phyloP scores from a whole-genome alignment of 1,140 invertebrate species.

The Physella acuta region DNA sequence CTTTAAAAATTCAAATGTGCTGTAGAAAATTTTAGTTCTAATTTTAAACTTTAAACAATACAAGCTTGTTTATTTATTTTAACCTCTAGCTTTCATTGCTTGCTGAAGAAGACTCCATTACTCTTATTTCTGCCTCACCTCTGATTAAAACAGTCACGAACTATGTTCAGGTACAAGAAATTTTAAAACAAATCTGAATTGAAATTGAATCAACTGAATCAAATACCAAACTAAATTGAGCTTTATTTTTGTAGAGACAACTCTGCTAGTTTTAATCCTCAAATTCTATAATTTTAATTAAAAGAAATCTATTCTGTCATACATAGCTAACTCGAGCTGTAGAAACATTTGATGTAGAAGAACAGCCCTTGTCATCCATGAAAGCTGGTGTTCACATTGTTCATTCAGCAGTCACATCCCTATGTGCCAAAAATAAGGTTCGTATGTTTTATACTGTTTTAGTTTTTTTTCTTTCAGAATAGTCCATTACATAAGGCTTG shows the following conservation, averaged over 20 bases:
- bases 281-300: too few relatives aligned
- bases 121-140: conserved; percentile 80
- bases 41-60: not conserved
- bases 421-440: conserved; percentile 59
- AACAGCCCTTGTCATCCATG: conserved; percentile 68
- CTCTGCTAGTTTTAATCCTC: too few relatives aligned
- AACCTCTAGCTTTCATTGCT: conserved; percentile 67
- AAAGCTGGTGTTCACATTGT: conserved; percentile 63
- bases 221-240: too few relatives aligned
- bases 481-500: too few relatives aligned
- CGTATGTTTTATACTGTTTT: too few relatives aligned
- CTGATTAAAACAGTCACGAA: conserved; percentile 87
- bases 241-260: too few relatives aligned
- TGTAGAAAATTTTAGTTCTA: not conserved
- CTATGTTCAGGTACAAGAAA: conserved; percentile 65
- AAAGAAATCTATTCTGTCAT: too few relatives aligned
- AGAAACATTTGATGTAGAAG: conserved; percentile 82
- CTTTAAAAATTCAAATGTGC: too few relatives aligned
- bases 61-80: not conserved
- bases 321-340: conserved; percentile 75
- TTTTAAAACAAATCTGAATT: too few relatives aligned
- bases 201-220: too few relatives aligned
- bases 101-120: conserved; percentile 69
- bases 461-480: too few relatives aligned
- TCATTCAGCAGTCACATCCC: conserved; percentile 66